These are phyloP conservation scores for Eufriesea mexicana DNA, from an alignment of 1,140 invertebrate species.

Conservation along the genomic window DNA sequence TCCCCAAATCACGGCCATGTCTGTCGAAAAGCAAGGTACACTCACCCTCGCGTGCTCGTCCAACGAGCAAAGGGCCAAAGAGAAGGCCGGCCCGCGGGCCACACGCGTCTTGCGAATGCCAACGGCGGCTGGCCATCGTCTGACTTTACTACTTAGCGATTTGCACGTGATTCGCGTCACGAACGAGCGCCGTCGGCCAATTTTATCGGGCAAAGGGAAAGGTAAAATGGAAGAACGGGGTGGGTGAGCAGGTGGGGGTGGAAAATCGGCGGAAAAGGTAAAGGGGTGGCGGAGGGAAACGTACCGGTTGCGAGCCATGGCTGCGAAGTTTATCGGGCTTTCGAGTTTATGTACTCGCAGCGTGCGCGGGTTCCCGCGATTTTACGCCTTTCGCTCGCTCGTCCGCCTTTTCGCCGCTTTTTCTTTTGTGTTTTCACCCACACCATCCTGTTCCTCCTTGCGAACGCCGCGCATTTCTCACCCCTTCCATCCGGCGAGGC, in stretches of 20 bases:
- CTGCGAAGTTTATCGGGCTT: constrained; percentile 58
- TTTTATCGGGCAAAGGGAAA: constrained; percentile 33
- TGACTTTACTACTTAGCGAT: constrained; percentile 60
- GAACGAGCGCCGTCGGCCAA: constrained; percentile 25
- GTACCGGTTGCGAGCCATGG: constrained; percentile 36
- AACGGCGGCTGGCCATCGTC: constrained; percentile 10
- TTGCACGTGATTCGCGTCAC: constrained; percentile 59
- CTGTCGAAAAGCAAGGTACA: background rate
- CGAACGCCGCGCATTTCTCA: background rate
- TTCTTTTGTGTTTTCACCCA: constrained; percentile 2
- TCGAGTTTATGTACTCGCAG: constrained; percentile 56
- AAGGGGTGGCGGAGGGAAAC: constrained; percentile 9
- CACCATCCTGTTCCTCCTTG: background rate
- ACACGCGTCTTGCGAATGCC: constrained; percentile 17
- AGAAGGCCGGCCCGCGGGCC: background rate
- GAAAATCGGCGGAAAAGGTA: constrained; percentile 41
- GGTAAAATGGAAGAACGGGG: background rate
- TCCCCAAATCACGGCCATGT: background rate
- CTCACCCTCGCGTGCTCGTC: background rate
- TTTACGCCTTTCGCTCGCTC: constrained; percentile 55
- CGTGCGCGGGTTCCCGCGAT: constrained; percentile 54
- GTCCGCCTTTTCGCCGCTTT: constrained; percentile 16
- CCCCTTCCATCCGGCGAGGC: background rate
- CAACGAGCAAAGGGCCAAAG: background rate
- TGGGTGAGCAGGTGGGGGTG: background rate